Base-by-base conservation (phyloP, 2,113 vertebrate genomes). In the Ramphastos sulfuratus region DNA sequence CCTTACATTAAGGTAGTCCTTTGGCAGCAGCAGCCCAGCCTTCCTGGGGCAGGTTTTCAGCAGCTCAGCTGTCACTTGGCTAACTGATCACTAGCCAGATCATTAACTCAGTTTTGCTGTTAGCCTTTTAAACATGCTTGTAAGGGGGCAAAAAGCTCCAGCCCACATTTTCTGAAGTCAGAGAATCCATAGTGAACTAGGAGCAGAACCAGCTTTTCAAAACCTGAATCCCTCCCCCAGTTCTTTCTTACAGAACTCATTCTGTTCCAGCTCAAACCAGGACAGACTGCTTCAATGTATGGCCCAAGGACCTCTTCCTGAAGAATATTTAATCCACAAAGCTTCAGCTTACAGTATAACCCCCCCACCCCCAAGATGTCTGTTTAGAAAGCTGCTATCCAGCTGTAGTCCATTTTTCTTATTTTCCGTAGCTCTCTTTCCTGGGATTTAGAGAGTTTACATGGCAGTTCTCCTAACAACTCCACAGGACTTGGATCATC, bases 331-430 rank as follows among this genome's bases (percentile, higher is more conserved):
- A 95, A 96, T 93, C 74, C 69, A 72, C 24, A 74, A 71, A 87
- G 27, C 27, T 93, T 72, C 50, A 66, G 3, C 6, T 74, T 75
- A 67, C 30, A 94, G 55, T 83, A 88, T n/a, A 92, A 88, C 94
- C 27, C 6, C 23, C 14, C 20, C 13, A n/a, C n/a, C n/a, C n/a
- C n/a, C 8, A 84, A 58, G 31, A 23, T 33, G 31, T 64, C 37
- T 21, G 28, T 82, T 94, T 88, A 98, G 46, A 97, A 95, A 48
- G 89, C 84, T 25, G 76, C 91, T 56, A 98, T 63, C 99, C 99
- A 99, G 94, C 98, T 98, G 80, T 98, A 98, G 97, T 99, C 98
- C 11, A 94, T 94, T 96, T 98, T 99, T 90, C 97, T 98, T 86
- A 99, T 92, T 87, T 97, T 98, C 64, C 97, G 98, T 93, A 99